phyloP scores from a whole-genome alignment of 2,113 vertebrate genomes.

The Tiliqua scincoides region DNA sequence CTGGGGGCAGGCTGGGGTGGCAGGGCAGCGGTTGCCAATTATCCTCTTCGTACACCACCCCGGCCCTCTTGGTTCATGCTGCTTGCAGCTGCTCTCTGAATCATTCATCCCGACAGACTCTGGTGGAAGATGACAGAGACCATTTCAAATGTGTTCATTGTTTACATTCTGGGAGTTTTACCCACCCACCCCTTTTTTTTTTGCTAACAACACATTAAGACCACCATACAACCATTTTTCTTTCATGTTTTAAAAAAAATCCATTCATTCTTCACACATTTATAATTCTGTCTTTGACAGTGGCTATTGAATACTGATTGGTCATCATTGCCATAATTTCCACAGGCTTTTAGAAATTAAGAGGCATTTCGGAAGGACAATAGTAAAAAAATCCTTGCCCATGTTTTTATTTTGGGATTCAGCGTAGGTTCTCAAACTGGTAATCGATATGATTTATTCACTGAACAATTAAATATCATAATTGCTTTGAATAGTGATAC shows the following conservation, averaged over 20 bases:
- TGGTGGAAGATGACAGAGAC: constrained; percentile 38
- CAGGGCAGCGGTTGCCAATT: constrained; percentile 63
- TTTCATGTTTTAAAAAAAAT: constrained; percentile 4
- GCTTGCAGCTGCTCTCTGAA: constrained; percentile 75
- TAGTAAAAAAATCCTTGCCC: too few species aligned
- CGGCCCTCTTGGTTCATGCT: constrained; percentile 41
- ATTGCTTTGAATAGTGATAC: neutral
- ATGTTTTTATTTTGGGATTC: too few species aligned
- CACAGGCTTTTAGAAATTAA: neutral
- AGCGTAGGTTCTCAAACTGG: accelerated
- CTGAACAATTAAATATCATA: neutral
- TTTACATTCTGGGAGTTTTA: constrained; percentile 63
- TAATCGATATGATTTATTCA: neutral
- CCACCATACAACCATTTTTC: neutral
- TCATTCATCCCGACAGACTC: constrained; percentile 68
- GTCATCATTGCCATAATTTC: neutral
- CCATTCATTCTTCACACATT: too few species aligned
- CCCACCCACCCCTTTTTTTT: too few species aligned
- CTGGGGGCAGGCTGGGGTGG: neutral
- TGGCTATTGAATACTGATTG: neutral
- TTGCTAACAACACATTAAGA: neutral
- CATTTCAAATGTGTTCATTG: constrained; percentile 65
- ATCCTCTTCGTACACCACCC: constrained; percentile 69
- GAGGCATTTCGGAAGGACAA: neutral
- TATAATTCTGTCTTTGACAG: constrained; percentile 4